Base-by-base conservation (phyloP, 2,888 invertebrate genomes). In the Phaedon cochleariae region DNA sequence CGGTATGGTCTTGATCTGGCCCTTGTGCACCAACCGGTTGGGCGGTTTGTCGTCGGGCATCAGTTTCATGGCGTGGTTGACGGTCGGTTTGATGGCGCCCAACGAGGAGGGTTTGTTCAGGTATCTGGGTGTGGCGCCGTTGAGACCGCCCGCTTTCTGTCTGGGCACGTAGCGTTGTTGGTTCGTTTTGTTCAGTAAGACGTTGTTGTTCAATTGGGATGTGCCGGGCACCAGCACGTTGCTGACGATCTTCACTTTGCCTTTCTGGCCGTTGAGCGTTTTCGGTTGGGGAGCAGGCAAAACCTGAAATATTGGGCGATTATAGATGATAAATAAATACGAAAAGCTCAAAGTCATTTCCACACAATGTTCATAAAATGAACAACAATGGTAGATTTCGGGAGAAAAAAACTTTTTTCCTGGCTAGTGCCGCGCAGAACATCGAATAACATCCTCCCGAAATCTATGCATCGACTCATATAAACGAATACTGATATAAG, bases 191-290 rank as follows among this genome's bases (percentile, higher is more conserved):
- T 80, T 81, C 45, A 81, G 51, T 37, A 81, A 48, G 31, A 80
- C 72, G 73, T 80, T 82, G 67, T 75, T 76, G 4, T 76, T 65
- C 46, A 75, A 71, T 64, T 79, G 75, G 17, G 79, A 73, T 17
- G 74, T 65, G 57, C 79, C 76, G 7, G 78, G 75, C 69, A 81
- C 75, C 4, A 82, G 72, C 29, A 83, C 78, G 67, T 84, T 84
- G 60, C 82, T 79, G 21, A 84, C 64, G 55, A 84, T 80, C 73
- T 84, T 84, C n/a, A 84, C 72, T 76, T 84, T 83, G 67, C 74
- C 81, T 65, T 81, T 76, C 71, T 83, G 83, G 7, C 83, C 83
- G 65, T 83, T 83, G 4, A 76, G 76, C 3, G 82, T 77, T 55
- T 77, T 77, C 17, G 66, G 70, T 37, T 67, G 64, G 15, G 69